phyloP scores from a whole-genome alignment of 2,113 vertebrate genomes.

The Sturnira hondurensis region DNA sequence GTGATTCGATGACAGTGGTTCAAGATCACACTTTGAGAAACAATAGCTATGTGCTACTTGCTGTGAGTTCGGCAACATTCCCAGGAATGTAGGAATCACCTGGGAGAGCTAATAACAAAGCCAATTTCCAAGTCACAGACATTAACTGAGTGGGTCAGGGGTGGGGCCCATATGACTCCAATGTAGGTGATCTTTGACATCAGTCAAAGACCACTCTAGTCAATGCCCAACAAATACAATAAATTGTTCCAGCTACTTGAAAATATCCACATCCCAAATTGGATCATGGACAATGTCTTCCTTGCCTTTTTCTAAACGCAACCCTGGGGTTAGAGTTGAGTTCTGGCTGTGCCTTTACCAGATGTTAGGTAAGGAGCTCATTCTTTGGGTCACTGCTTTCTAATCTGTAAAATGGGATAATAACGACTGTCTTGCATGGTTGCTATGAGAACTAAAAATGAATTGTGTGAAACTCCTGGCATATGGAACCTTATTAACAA shows the following conservation, averaged over 20 bases:
- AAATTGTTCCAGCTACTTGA: neutral
- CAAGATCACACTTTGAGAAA: neutral
- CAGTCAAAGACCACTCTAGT: neutral
- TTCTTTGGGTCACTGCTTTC: neutral
- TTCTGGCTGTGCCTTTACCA: neutral
- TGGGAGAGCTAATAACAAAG: neutral
- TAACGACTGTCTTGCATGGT: neutral
- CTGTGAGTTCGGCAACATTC: neutral
- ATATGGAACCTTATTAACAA: neutral
- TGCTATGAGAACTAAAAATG: neutral
- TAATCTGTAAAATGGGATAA: neutral
- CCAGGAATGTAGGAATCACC: neutral
- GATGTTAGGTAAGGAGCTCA: neutral
- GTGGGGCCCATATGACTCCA: neutral
- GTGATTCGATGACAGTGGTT: neutral
- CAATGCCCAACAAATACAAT: neutral
- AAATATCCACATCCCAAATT: neutral
- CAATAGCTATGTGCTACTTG: neutral
- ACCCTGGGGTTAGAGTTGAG: neutral
- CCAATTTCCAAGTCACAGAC: neutral
- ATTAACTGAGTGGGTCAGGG: neutral
- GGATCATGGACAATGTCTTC: neutral
- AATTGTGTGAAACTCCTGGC: neutral
- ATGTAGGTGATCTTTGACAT: neutral
- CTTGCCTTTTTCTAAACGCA: neutral